Conservation (phyloP, 2,113 vertebrate genomes). For the Aviceda subcristata region DNA sequence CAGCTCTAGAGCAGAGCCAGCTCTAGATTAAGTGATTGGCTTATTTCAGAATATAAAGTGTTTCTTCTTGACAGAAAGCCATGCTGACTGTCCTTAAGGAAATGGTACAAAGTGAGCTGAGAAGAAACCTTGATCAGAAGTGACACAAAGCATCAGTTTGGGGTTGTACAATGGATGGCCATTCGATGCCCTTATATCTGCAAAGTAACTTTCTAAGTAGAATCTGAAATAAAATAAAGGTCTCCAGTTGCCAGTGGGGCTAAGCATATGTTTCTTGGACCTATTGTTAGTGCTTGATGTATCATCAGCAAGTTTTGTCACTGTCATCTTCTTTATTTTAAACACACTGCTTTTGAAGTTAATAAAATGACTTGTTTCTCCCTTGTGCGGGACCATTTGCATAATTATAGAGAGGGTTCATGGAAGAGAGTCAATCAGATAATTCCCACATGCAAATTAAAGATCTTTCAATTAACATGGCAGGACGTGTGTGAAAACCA, state of each 20-base stretch:
- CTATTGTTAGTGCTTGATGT: not conserved
- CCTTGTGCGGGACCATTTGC: conserved; percentile 30
- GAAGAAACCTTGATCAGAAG: not conserved
- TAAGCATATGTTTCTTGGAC: not conserved
- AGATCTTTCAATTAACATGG: conserved; percentile 52
- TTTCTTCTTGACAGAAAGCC: not conserved
- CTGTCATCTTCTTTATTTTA: conserved; percentile 12
- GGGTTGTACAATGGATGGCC: not conserved
- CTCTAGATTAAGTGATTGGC: not conserved
- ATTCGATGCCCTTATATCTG: not conserved
- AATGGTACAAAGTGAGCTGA: not conserved
- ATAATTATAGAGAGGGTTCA: conserved; percentile 55
- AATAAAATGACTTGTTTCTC: conserved; percentile 42
- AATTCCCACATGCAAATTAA: conserved; percentile 62
- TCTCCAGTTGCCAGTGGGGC: not conserved
- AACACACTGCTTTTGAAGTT: conserved; percentile 27
- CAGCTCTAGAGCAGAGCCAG: not conserved
- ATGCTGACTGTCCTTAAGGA: not conserved
- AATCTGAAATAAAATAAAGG: not conserved
- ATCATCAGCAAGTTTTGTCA: not conserved
- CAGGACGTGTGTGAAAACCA: conserved; percentile 22
- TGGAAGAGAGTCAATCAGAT: conserved; percentile 49
- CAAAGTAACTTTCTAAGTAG: not conserved
- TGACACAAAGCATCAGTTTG: not conserved
- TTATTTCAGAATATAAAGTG: not conserved